phyloP scores from a whole-genome alignment of 2,113 vertebrate species.

The Dendropsophus ebraccatus region DNA sequence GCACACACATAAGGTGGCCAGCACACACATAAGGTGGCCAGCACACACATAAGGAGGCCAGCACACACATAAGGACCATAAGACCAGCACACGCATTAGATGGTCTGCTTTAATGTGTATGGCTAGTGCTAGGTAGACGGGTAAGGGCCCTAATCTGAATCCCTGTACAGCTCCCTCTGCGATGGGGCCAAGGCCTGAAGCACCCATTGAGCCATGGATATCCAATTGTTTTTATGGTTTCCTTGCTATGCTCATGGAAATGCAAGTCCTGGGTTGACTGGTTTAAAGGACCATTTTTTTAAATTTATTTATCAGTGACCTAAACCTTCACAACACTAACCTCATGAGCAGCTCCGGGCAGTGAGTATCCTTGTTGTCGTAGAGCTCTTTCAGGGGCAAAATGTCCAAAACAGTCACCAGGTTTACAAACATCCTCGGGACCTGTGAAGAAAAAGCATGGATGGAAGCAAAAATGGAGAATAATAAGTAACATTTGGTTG shows the following conservation, averaged over 20 bases:
- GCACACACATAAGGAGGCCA: too few species aligned
- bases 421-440: slow-evolving; percentile 77
- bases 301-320: too few species aligned
- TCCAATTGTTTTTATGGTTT: not conserved
- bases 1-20: too few species aligned
- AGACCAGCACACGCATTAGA: too few species aligned
- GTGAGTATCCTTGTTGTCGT: not conserved
- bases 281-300: not conserved
- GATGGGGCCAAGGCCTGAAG: too few species aligned
- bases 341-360: slow-evolving; percentile 70
- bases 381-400: slow-evolving; percentile 65
- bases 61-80: too few species aligned
- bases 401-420: slow-evolving; percentile 67
- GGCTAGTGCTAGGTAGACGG: too few species aligned
- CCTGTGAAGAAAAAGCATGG: slow-evolving; percentile 63
- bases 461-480: not conserved
- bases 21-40: too few species aligned
- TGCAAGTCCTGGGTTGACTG: not conserved
- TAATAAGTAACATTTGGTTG: not conserved
- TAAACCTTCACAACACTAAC: slow-evolving; percentile 62
- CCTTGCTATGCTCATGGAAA: not conserved
- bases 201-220: not conserved
- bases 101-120: too few species aligned
- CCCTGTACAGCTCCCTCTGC: too few species aligned
- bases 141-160: too few species aligned